phyloP scores from a whole-genome alignment of 2,113 vertebrate genomes.

The Calyptommatus sinebrachiatus region DNA sequence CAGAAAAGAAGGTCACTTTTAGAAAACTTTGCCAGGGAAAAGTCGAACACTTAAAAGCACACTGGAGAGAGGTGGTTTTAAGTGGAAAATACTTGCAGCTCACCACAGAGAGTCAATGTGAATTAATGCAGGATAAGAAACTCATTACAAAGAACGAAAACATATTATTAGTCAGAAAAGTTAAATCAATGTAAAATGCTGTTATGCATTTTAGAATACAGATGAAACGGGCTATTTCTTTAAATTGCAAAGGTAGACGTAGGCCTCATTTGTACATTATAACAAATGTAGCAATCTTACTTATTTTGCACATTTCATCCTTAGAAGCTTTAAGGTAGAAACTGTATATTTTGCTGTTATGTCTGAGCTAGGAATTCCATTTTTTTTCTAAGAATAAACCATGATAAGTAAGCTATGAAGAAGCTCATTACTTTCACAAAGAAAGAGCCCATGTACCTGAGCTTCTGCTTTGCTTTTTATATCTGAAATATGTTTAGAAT shows the following conservation, averaged over 20 bases:
- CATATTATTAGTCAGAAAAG: neutral
- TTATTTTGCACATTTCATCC: neutral
- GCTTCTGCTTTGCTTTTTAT: neutral
- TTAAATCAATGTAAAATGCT: conserved; percentile 11
- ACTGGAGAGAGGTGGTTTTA: conserved; percentile 28
- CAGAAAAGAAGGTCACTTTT: conserved; percentile 67
- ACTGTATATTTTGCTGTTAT: neutral
- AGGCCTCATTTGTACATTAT: neutral
- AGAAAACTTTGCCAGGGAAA: conserved; percentile 58
- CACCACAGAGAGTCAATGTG: neutral
- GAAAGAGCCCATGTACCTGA: neutral
- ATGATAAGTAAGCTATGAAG: neutral
- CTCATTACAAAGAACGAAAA: neutral
- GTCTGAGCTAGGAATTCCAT: neutral
- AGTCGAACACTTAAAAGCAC: conserved; percentile 26
- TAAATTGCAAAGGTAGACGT: neutral
- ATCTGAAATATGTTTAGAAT: neutral
- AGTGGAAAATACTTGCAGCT: conserved; percentile 26
- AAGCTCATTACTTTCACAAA: neutral
- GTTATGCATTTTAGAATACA: neutral
- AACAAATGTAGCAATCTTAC: neutral
- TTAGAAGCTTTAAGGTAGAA: neutral
- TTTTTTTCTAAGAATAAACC: neutral
- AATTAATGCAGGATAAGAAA: conserved; percentile 33
- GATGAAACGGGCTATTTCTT: neutral